phyloP scores from a whole-genome alignment of 35 echinoderm and acorn worm genomes.

The Acanthaster planci region DNA sequence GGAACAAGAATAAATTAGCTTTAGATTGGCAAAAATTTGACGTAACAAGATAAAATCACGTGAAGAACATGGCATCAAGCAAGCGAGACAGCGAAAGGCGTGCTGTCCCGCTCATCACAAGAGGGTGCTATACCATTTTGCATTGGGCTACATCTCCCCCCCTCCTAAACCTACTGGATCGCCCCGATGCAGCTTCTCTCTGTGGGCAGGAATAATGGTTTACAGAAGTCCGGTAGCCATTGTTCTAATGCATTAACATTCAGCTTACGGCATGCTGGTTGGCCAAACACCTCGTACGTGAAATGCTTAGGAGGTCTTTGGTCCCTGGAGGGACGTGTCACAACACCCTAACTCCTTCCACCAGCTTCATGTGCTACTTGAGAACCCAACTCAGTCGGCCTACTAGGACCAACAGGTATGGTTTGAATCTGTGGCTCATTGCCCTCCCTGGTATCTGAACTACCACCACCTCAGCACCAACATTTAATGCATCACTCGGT shows the following conservation, averaged over 20 bases:
- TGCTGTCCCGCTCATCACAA: no score
- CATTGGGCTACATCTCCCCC: neutral
- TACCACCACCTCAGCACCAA: neutral
- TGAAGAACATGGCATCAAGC: no score
- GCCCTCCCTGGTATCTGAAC: neutral
- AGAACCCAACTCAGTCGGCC: neutral
- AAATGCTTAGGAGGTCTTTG: constrained; percentile 32
- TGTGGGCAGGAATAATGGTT: neutral
- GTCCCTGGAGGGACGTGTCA: neutral
- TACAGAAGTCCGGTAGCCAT: constrained; percentile 5
- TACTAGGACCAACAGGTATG: neutral
- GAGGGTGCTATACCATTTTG: neutral
- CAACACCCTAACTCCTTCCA: neutral
- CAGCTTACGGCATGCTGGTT: neutral
- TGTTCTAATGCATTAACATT: neutral
- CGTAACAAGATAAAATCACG: no score
- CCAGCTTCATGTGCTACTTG: neutral
- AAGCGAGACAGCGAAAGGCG: no score
- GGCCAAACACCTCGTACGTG: constrained; percentile 28
- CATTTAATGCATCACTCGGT: no score
- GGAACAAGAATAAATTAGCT: no score
- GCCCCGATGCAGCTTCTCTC: neutral
- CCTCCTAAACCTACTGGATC: neutral
- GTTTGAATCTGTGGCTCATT: neutral
- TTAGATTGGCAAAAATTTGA: no score